Evolutionary conservation across 1,140 invertebrate genomes (phyloP).

Genomic region (Anthonomus grandis): DNA sequence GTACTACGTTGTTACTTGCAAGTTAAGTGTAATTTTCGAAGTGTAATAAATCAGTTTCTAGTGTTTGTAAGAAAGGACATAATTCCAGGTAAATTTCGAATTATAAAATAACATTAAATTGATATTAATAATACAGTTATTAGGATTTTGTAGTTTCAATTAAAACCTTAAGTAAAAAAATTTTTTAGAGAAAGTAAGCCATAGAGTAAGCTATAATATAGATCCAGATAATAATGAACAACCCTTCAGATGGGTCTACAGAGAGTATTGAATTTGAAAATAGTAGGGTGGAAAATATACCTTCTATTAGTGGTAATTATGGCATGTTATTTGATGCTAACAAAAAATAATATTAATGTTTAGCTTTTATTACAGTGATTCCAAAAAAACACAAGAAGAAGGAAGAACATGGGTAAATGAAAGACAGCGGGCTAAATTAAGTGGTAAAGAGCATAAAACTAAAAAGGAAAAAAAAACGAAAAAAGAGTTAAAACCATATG

Average conservation of each 20-base stretch:
- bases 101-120: too few species aligned
- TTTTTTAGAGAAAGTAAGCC: too few species aligned
- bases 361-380: background rate
- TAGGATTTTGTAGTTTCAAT: background rate
- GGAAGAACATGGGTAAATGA: slow-evolving; percentile 4
- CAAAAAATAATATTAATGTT: background rate
- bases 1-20: background rate
- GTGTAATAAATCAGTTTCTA: too few species aligned
- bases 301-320: too few species aligned
- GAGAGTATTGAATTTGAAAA: background rate
- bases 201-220: background rate
- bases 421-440: background rate
- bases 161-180: background rate
- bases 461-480: too few species aligned
- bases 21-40: background rate
- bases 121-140: background rate
- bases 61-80: background rate
- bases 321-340: slow-evolving; percentile 2
- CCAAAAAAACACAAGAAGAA: slow-evolving; percentile 9
- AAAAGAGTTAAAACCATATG: background rate
- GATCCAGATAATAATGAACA: background rate
- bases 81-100: background rate
- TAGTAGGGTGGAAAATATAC: too few species aligned
- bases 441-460: too few species aligned
- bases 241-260: background rate